Evolutionary conservation across 2,888 invertebrate genomes (phyloP).

Genomic region (Reticulitermes lucifugus): DNA sequence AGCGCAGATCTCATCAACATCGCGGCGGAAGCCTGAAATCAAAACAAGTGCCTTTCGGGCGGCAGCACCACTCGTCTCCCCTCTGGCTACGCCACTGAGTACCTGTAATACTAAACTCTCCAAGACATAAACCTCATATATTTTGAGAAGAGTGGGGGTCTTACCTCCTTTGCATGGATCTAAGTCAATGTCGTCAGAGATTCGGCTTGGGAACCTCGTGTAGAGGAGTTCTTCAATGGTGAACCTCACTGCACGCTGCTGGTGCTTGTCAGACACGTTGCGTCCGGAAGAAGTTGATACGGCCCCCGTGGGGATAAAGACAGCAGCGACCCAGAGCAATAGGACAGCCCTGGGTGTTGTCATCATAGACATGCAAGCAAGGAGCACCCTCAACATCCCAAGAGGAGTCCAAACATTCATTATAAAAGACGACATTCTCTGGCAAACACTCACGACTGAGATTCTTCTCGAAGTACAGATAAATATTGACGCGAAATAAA

Average conservation of each 20-base stretch:
- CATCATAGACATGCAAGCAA: not conserved
- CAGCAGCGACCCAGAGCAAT: not conserved
- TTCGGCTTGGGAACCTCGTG: slow-evolving; percentile 73
- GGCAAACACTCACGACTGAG: no score
- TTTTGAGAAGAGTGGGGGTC: slow-evolving; percentile 55
- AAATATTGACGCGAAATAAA: no score
- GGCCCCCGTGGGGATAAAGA: not conserved
- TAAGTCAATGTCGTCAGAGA: slow-evolving; percentile 81
- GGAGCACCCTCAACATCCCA: not conserved
- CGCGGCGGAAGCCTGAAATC: no score
- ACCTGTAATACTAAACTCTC: no score
- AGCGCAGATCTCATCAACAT: no score
- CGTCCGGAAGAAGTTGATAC: not conserved
- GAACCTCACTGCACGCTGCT: slow-evolving; percentile 61
- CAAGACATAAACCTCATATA: no score
- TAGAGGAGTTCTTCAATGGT: slow-evolving; percentile 77
- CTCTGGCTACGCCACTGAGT: no score
- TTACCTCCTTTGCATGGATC: slow-evolving; percentile 91
- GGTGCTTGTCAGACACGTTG: slow-evolving; percentile 25
- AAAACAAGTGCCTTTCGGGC: no score
- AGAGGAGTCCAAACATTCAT: no score
- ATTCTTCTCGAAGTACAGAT: no score
- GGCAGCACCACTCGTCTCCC: no score
- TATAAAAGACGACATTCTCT: no score
- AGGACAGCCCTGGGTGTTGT: not conserved